Percentiles rank a stretch among this genome's conserved stretches.
Conservation (phyloP, 2,113 vertebrate species). For the Macrotis lagotis region DNA sequence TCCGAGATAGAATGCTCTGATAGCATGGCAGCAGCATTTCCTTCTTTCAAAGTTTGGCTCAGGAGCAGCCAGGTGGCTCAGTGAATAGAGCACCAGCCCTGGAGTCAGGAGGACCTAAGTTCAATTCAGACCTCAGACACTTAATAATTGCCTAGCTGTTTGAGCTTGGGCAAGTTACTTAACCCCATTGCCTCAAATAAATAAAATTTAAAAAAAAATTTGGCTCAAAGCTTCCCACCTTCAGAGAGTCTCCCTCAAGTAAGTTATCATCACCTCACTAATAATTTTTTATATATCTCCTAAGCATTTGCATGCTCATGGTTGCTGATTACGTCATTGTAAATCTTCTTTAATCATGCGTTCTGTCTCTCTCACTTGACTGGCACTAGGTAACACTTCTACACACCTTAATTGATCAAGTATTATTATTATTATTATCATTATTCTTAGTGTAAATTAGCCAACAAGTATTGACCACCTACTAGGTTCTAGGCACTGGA, state of each 20-base stretch:
- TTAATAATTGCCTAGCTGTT: too few species aligned
- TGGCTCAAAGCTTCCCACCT: neutral
- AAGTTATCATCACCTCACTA: neutral
- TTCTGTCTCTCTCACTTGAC: neutral
- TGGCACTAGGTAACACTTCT: neutral
- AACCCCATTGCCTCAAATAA: too few species aligned
- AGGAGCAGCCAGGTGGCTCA: too few species aligned
- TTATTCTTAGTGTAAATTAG: too few species aligned
- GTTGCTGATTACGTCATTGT: neutral
- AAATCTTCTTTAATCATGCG: neutral
- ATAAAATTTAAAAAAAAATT: too few species aligned
- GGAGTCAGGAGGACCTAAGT: too few species aligned
- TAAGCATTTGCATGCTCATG: neutral
- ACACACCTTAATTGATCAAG: neutral
- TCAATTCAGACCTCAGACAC: too few species aligned
- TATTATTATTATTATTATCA: too few species aligned
- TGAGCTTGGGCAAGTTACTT: too few species aligned
- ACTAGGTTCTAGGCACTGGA: neutral
- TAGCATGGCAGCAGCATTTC: neutral
- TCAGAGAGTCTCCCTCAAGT: neutral
- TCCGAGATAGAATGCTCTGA: neutral
- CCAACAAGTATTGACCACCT: neutral
- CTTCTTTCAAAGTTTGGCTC: neutral
- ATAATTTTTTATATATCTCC: neutral
- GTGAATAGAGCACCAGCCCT: too few species aligned